Percentiles rank a stretch among this genome's conserved stretches.
Conservation (phyloP, 1,140 invertebrate genomes). For the Lamellibrachia luymesi region DNA sequence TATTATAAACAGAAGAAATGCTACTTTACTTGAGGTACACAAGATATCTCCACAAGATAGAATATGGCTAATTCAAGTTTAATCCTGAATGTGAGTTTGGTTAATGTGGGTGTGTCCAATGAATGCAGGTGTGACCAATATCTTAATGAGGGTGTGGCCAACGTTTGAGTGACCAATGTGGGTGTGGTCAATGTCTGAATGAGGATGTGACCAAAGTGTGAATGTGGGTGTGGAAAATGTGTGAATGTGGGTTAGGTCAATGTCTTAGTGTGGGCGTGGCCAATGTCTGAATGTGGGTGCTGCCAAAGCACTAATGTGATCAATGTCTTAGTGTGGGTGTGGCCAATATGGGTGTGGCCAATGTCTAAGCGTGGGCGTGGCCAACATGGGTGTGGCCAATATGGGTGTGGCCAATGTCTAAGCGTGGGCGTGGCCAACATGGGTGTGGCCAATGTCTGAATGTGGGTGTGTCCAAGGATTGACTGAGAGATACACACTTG, state of each 20-base stretch:
- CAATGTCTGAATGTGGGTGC: not conserved
- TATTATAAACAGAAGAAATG: too few species aligned
- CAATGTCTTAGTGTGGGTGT: not conserved
- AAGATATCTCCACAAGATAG: too few species aligned
- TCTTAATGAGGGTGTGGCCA: not conserved
- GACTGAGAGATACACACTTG: slow-evolving; percentile 54
- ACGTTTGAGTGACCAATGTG: not conserved
- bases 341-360: not conserved
- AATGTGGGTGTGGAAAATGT: not conserved
- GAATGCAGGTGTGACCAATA: not conserved
- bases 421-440: not conserved
- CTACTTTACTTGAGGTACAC: too few species aligned
- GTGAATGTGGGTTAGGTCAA: not conserved
- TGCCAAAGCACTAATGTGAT: not conserved
- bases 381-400: not conserved
- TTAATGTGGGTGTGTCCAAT: not conserved
- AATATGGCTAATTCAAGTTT: too few species aligned
- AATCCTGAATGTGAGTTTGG: not conserved
- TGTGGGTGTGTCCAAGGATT: not conserved
- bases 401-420: not conserved
- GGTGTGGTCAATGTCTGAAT: not conserved
- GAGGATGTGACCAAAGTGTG: not conserved
- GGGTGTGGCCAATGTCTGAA: not conserved
- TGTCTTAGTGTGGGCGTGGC: not conserved
- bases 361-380: not conserved